Base-by-base conservation (phyloP, 2,797 vertebrate species). In the Synaphobranchus kaupii region DNA sequence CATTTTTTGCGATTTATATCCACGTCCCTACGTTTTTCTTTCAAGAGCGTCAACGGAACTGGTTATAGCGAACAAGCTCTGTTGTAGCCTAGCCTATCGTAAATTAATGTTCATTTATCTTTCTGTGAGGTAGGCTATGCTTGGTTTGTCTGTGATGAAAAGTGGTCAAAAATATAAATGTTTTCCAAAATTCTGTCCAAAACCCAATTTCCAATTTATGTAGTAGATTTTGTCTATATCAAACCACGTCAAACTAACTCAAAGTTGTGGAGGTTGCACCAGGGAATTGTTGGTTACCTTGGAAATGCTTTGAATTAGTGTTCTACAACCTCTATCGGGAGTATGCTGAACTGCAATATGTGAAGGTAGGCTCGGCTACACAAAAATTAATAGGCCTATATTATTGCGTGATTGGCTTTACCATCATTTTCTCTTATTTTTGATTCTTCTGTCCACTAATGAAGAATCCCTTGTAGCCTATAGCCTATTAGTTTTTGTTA, bases 261-360 rank as follows among this genome's bases (percentile, higher is more conserved):
- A 68, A 76, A 68, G 56, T 58, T 80, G 12, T 54, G 58, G 88
- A 54, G 88, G 80, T 84, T 20, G 91, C 90, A 94, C 95, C 93
- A 84, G 85, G 83, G 91, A 89, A 88, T 89, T 85, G 34, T 71
- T 34, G 87, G 94, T 96, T 92, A 88, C 93, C 94, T 48, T 88
- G 95, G 95, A 93, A 92, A 96, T 89, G 0, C 82, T 12, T 13
- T 78, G 84, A 89, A 91, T 89, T 89, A 12, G 85, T 68, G 83
- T 50, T 39, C 87, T 88, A 82, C 6, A 83, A 89, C 83, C 81
- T 76, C 89, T 88, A 87, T 50, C 83, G 90, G 89, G 54, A 39
- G 39, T 22, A 7, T 84, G 48, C 44, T 56, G 86, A 87, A 91
- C 71, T 76, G 50, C 85, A 76, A 10, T 54, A 7, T 28, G 50